Base-by-base conservation (phyloP, 2,113 vertebrate species). In the Plectropomus leopardus region DNA sequence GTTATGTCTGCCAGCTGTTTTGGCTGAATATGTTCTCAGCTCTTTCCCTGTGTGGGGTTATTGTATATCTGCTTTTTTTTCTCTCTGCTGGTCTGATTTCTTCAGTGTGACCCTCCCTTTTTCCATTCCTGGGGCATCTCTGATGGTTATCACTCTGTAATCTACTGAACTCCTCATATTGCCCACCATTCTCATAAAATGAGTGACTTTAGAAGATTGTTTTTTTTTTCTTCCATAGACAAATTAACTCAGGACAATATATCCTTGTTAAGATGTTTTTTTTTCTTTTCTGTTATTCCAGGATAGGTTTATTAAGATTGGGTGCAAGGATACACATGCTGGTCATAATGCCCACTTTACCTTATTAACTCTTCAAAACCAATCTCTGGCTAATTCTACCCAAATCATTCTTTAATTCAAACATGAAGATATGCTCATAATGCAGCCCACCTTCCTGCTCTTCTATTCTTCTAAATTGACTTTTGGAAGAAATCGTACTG, bases 161-260 rank as follows among this genome's bases (percentile, higher is more conserved):
- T 95, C 94, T 94, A 93, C 93, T 93, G 90, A 94, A 93, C 92
- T 87, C 90, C 92, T 91, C 86, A 77, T 92, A 94, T 95, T 82
- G 60, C 86, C 92, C 68, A 83, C 86, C 90, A 88, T 92, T 92
- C 84, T 92, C 79, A 92, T 92, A 88, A 92, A 95, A 94, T 94
- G 89, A 91, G 92, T 88, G 82, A 91, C 93, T 95, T 94, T 82
- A 83, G 88, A 85, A 77, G 87, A 86, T 90, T 83, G 65, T 80
- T 86, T 86, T 90, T 88, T 87, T 86, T 40, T 9, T 64, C 78
- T 83, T 75, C 48, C 83, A 88, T 86, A 88, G 89, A 91, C 90
- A 94, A 92, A 95, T 94, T 88, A 93, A 93, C 88, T 92, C 83
- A 86, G 85, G 80, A 88, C 86, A 94, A 93, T 94, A 92, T 90